phyloP scores from a whole-genome alignment of 2,113 vertebrate genomes.

The Neodon shergylaensis region DNA sequence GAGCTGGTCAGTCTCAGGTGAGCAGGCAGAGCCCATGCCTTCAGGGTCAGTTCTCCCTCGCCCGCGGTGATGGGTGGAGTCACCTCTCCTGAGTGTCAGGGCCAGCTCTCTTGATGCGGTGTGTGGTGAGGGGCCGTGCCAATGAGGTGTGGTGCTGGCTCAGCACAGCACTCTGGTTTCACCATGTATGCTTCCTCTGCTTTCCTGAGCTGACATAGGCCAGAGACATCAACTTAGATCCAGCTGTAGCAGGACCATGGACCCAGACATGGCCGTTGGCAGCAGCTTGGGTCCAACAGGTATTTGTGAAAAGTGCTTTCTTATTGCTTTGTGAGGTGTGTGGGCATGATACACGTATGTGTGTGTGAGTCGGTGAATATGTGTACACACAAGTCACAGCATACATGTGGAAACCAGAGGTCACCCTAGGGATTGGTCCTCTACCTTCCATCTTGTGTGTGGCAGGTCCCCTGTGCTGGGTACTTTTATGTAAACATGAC shows the following conservation, averaged over 20 bases:
- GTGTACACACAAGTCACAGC: not conserved
- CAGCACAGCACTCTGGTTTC: not conserved
- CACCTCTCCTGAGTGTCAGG: not conserved
- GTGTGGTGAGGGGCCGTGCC: not conserved
- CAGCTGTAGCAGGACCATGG: not conserved
- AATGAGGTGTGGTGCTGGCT: not conserved
- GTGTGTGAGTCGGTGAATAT: not conserved
- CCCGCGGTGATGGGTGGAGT: not conserved
- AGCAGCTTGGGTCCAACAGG: not conserved
- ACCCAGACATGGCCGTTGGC: not conserved
- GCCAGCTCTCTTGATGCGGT: not conserved
- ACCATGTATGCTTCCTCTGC: not conserved
- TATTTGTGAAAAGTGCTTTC: constrained; percentile 18
- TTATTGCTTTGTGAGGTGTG: constrained; percentile 12
- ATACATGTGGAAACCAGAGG: not conserved
- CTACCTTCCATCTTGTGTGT: not conserved
- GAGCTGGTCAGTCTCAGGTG: not conserved
- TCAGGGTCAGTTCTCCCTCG: not conserved
- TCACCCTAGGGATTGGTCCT: not conserved
- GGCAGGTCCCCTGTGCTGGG: not conserved
- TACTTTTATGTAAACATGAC: not conserved
- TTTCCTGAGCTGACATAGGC: not conserved
- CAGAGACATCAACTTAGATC: not conserved
- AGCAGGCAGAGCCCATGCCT: not conserved
- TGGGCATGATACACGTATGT: no score